phyloP scores from a whole-genome alignment of 1,140 invertebrate genomes.

The Bombus vancouverensis region DNA sequence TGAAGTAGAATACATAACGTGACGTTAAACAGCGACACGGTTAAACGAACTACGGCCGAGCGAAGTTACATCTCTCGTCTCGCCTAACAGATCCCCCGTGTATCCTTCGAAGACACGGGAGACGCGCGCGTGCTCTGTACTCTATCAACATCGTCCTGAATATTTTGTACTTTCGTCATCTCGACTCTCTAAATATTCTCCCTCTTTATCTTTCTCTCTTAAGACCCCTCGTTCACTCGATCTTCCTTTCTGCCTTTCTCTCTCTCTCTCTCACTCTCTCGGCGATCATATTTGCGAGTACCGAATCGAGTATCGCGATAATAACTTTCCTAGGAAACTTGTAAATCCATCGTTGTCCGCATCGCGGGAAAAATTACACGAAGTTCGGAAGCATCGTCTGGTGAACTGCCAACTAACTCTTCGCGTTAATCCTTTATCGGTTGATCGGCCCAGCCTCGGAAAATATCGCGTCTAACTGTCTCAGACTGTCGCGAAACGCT shows the following conservation, averaged over 20 bases:
- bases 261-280: not conserved
- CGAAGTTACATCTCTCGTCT: conserved; percentile 21
- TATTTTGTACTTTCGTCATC: conserved; percentile 12
- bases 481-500: not conserved
- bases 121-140: not conserved
- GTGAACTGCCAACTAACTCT: not conserved
- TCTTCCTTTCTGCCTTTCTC: not conserved
- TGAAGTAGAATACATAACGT: conserved; percentile 75
- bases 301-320: not conserved
- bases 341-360: not conserved
- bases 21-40: conserved; percentile 50
- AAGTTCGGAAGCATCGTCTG: not conserved
- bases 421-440: not conserved
- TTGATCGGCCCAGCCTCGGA: not conserved
- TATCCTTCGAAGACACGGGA: not conserved
- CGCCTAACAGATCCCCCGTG: not conserved
- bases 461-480: not conserved
- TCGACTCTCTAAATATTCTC: not conserved
- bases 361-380: not conserved
- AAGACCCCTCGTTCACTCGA: not conserved
- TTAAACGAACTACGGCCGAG: conserved; percentile 47
- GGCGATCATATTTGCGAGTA: not conserved
- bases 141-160: not conserved
- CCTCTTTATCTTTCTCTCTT: not conserved
- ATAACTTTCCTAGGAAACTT: conserved; percentile 1